Evolutionary conservation across 2,113 vertebrate species (phyloP).

Genomic region (Pipra filicauda): DNA sequence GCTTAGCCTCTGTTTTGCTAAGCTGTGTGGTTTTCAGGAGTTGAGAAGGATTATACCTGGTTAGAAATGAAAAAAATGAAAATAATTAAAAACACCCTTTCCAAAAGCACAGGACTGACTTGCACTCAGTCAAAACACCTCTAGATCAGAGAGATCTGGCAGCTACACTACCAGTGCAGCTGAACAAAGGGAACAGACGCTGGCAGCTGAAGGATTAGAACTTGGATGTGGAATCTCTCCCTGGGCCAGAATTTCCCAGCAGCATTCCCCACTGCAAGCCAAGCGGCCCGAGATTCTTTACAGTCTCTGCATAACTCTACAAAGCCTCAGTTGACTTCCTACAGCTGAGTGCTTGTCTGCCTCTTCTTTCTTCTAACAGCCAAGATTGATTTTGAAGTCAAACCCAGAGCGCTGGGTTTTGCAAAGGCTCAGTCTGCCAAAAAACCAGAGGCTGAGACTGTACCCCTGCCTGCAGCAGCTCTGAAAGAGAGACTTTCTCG

Average conservation of each 20-base stretch:
- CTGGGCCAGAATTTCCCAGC: background rate
- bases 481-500: background rate
- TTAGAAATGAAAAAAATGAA: background rate
- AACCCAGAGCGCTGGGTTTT: background rate
- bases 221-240: background rate
- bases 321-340: background rate
- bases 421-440: background rate
- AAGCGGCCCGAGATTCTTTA: background rate
- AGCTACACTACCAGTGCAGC: background rate
- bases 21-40: background rate
- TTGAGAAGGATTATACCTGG: background rate
- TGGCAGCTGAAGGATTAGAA: background rate
- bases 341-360: background rate
- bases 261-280: background rate
- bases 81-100: background rate
- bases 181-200: rapidly evolving
- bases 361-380: background rate
- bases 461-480: background rate
- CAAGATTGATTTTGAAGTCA: background rate
- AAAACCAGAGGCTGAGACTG: background rate
- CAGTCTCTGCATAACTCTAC: background rate
- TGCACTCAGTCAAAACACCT: background rate
- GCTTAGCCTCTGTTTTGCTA: background rate
- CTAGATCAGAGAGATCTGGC: background rate
- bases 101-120: background rate